Base-by-base conservation (phyloP, 2,888 invertebrate species). In the Drosophila monieri region DNA sequence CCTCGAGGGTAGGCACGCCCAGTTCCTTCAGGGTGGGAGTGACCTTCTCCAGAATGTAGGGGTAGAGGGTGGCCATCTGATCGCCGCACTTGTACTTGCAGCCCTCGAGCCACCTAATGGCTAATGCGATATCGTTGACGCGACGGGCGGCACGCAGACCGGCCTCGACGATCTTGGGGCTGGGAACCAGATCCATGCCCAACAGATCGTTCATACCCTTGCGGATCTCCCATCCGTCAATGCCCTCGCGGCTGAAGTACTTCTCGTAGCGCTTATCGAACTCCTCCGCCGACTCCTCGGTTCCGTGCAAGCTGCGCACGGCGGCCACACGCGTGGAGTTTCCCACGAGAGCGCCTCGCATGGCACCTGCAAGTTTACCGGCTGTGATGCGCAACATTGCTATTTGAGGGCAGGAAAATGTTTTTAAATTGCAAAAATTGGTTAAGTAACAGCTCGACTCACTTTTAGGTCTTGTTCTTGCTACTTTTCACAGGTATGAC, bases 141-240 rank as follows among this genome's bases (percentile, higher is more conserved):
- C 97, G 94, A 79, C 99, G 95, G 92, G 98, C 98, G 0, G 99
- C 99, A 73, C 94, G 95, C 78, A 99, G 92, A 1, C 96, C 97
- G 53, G 98, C 96, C 80, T 94, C 94, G 77, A 99, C 94, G 79
- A 99, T 96, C 91, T 93, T 95, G 71, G 99, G 98, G 90, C 98
- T 98, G 0, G 99, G 98, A 8, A 99, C 94, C 89, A 97, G 92
- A 93, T 99, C 99, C 94, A 96, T 95, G 78, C 96, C 97, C 86
- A 94, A 94, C 76, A 98, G 92, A 90, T 97, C 97, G 88, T 96
- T 97, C 95, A 98, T 96, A 4, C 95, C 97, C 91, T 97, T 96
- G 67, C 98, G 95, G 83, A 97, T 93, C 92, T 98, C 97, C 99
- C 98, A 99, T 55, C 96, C 96, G 92, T 98, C 98, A 90, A 98